Percentiles rank a stretch among this genome's conserved stretches.
Conservation (phyloP, 2,797 vertebrate species). For the Phataginus tetradactyla region DNA sequence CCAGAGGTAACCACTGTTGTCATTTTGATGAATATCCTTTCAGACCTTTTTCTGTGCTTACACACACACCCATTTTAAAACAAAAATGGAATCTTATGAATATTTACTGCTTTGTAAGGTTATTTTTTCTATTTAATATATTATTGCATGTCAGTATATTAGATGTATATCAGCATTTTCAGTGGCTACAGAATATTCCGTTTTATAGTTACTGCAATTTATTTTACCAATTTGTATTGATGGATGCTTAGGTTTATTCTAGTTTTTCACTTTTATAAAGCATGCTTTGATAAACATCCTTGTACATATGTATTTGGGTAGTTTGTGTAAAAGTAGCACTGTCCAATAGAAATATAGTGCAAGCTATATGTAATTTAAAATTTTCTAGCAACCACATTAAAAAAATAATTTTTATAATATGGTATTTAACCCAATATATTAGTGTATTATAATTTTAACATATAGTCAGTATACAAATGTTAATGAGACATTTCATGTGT, state of each 20-base stretch:
- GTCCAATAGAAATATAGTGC: constrained; percentile 12
- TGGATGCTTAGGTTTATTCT: constrained; percentile 55
- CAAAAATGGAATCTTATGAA: not conserved
- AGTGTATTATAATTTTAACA: constrained; percentile 35
- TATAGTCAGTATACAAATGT: not conserved
- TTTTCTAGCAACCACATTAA: not conserved
- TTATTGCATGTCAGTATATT: constrained; percentile 41
- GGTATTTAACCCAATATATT: not conserved
- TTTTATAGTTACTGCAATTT: constrained; percentile 58
- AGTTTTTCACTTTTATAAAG: constrained; percentile 43
- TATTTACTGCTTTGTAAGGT: constrained; percentile 47
- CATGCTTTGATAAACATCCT: constrained; percentile 33
- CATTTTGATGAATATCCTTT: constrained; percentile 58
- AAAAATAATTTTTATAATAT: constrained; percentile 36
- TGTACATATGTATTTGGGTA: not conserved
- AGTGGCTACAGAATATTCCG: constrained; percentile 21
- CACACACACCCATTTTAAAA: not conserved
- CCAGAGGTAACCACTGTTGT: constrained; percentile 42
- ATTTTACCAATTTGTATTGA: constrained; percentile 50
- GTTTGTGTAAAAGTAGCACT: constrained; percentile 50
- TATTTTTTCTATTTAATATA: constrained; percentile 41
- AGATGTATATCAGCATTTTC: constrained; percentile 55
- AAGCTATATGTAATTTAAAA: not conserved
- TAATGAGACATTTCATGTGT: not conserved
- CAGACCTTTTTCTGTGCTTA: not conserved